These are phyloP conservation scores for Phylloscopus collybita DNA, from an alignment of 2,797 vertebrate species.

Conservation along the genomic window DNA sequence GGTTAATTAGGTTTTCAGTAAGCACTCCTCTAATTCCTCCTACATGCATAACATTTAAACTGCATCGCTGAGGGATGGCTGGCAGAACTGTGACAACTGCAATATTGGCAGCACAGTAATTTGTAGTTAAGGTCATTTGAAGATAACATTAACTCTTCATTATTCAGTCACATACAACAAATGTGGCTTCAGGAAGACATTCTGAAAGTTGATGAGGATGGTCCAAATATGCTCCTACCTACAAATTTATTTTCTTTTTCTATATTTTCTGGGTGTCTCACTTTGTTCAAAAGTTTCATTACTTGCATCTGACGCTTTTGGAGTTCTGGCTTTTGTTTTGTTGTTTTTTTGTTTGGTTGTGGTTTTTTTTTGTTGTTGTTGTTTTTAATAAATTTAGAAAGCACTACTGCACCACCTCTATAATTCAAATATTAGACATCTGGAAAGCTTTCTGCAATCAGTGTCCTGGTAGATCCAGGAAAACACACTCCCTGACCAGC, in stretches of 20 bases:
- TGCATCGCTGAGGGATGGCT: background rate
- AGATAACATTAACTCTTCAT: background rate
- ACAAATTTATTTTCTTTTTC: background rate
- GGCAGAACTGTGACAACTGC: background rate
- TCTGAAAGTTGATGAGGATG: background rate
- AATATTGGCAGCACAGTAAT: background rate
- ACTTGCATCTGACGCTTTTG: background rate
- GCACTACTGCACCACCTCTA: background rate
- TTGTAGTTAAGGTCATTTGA: conserved; percentile 26
- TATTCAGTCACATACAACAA: background rate
- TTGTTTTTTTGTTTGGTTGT: no score
- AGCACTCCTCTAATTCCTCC: conserved; percentile 41
- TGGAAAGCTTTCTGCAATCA: background rate
- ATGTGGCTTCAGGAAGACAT: background rate
- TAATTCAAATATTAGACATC: background rate
- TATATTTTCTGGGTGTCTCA: background rate
- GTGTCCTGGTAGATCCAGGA: background rate
- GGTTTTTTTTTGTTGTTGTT: no score
- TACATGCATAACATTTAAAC: conserved; percentile 42
- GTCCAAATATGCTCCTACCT: background rate
- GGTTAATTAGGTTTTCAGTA: conserved; percentile 69
- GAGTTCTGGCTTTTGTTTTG: background rate
- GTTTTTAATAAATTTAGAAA: background rate
- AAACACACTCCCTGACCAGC: background rate
- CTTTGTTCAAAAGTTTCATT: background rate